Percentiles rank a stretch among this genome's conserved stretches.
phyloP scores from a whole-genome alignment of 2,113 vertebrate species.

The Lathamus discolor region DNA sequence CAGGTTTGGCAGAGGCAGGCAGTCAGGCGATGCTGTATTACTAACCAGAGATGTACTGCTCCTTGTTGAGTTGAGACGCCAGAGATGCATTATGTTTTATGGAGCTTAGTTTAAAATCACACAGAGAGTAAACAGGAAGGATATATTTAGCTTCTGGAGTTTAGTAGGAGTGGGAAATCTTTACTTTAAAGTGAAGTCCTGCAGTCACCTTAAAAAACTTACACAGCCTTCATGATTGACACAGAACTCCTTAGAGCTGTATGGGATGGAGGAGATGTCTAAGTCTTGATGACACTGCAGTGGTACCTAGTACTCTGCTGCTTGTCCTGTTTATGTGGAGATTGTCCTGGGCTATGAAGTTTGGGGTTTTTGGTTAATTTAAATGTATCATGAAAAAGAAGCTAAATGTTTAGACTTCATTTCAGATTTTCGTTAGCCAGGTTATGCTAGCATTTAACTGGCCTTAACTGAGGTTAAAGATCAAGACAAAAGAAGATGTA shows the following conservation, averaged over 20 bases:
- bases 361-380: not conserved
- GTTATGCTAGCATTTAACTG: not conserved
- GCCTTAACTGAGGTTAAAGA: not conserved
- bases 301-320: not conserved
- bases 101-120: conserved; percentile 42
- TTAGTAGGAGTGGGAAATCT: conserved; percentile 11
- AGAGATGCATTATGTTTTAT: conserved; percentile 11
- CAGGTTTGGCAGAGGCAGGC: not conserved
- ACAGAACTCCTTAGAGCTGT: not conserved
- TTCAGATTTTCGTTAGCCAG: not conserved
- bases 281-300: not conserved
- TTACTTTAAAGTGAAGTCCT: not conserved
- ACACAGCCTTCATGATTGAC: not conserved
- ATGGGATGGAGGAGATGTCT: not conserved
- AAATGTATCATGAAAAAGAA: not conserved
- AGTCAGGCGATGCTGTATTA: not conserved
- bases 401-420: not conserved
- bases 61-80: not conserved
- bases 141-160: conserved; percentile 53
- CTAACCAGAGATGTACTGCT: not conserved
- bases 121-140: conserved; percentile 62
- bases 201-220: not conserved
- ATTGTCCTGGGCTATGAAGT: not conserved
- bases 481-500: not conserved
- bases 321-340: not conserved